Percentiles rank a stretch among this genome's conserved stretches.
Evolutionary conservation across 37 sponge, comb jelly and placozoan species (phyloP).

Genomic region (Theonella swinhoei): DNA sequence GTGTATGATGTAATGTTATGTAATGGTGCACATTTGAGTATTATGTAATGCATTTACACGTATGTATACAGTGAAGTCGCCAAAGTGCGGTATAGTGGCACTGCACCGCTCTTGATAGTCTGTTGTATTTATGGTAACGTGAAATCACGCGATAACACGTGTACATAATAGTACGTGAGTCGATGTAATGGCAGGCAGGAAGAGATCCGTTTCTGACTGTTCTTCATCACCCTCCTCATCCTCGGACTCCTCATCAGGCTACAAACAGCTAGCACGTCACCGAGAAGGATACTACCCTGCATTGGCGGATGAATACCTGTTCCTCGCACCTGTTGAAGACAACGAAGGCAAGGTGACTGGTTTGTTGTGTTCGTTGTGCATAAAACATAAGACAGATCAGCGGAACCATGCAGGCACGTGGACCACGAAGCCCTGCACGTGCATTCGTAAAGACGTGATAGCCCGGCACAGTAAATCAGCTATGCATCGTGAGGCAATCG

Average conservation of each 20-base stretch:
- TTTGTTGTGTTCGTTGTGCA: slow-evolving; percentile 29
- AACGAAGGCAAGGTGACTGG: background rate
- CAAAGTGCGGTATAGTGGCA: background rate
- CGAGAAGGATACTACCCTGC: background rate
- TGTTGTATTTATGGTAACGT: background rate
- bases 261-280: background rate
- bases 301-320: background rate
- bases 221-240: background rate
- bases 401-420: slow-evolving; percentile 26
- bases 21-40: background rate
- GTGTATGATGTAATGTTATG: slow-evolving; percentile 59
- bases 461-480: slow-evolving; percentile 40
- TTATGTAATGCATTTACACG: background rate
- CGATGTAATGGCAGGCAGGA: background rate
- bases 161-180: background rate
- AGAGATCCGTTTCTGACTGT: background rate
- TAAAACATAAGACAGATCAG: slow-evolving; percentile 4
- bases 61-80: background rate
- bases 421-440: slow-evolving; percentile 33
- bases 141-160: background rate
- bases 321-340: slow-evolving; percentile 15
- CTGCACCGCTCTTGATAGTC: background rate
- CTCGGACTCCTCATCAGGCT: background rate
- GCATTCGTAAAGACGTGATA: slow-evolving; percentile 13
- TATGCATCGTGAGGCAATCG: slow-evolving; percentile 32